Evolutionary conservation across 2,888 invertebrate genomes (phyloP).

Genomic region (Ectropis crepuscularia): DNA sequence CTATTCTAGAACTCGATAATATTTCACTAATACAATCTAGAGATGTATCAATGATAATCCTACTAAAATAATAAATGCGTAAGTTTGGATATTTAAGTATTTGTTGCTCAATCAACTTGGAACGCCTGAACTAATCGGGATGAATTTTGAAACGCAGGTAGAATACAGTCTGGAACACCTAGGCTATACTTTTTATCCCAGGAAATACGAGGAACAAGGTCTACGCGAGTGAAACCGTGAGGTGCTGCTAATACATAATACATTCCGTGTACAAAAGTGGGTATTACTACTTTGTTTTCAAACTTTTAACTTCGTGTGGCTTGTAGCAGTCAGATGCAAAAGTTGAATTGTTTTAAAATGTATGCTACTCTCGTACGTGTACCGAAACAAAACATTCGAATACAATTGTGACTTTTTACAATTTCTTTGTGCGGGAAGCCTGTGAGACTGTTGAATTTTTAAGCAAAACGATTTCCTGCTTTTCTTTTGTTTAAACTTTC

Average conservation of each 20-base stretch:
- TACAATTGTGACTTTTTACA: slow-evolving; percentile 14
- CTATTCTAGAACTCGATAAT: slow-evolving; percentile 44
- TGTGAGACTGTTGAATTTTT: slow-evolving; percentile 1
- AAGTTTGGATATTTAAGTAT: too few relatives aligned
- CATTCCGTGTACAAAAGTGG: slow-evolving; percentile 14
- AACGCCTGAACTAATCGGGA: too few relatives aligned
- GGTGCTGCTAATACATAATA: not conserved
- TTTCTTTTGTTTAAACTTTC: not conserved
- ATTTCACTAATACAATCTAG: slow-evolving; percentile 6
- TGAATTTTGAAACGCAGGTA: too few relatives aligned
- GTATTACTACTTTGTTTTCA: slow-evolving; percentile 17
- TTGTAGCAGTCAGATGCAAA: slow-evolving; percentile 28
- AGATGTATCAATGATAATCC: slow-evolving; percentile 2
- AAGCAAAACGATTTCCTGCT: not conserved
- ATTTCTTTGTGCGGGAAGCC: slow-evolving; percentile 1
- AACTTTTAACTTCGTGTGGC: slow-evolving; percentile 27
- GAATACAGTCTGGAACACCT: too few relatives aligned
- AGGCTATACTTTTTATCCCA: not conserved
- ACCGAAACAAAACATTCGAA: slow-evolving; percentile 15
- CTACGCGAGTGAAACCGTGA: too few relatives aligned
- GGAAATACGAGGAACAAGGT: not conserved
- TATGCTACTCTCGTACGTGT: slow-evolving; percentile 13
- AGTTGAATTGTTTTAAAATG: slow-evolving; percentile 28
- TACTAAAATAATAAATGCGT: too few relatives aligned
- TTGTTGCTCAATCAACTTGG: too few relatives aligned